Evolutionary conservation across 2,888 invertebrate species (phyloP), one percentile per base, ranked within the genome.

Genomic region (Ectobius pallidus): DNA sequence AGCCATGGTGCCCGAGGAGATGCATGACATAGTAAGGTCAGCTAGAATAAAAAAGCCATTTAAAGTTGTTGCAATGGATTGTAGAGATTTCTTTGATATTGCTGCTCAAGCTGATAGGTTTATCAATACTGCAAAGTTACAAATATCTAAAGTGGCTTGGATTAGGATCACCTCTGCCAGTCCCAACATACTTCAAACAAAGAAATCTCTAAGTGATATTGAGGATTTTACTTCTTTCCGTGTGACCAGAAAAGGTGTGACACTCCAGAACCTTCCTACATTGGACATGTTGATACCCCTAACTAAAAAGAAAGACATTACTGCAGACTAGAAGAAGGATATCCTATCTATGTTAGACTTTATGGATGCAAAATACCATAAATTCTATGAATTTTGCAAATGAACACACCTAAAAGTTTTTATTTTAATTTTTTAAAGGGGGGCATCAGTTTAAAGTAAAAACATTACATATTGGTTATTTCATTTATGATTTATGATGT

Each of bases 1-100:
- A 49, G 49, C 49, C n/a, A 49, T 49, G 49, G 49, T n/a, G n/a
- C 49, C 49, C n/a, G 55, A 55, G 22, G 55, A 55, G 4, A 55
- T 22, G 22, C 55, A 55, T 6, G 6, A 55, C 18, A 55, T 6
- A 55, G 55, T 55, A 20, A 14, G 11, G 1, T 22, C 20, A 55
- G 20, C 22, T 22, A 55, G 55, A 55, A 55, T 55, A 55, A 55
- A 55, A 20, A 55, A 55, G 6, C 3, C 20, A 18, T 55, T 55
- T 55, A 55, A 55, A 55, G 55, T 55, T 3, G 55, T 55, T 55
- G 55, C 22, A 18, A 55, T 55, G 2, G 55, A 20, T 55, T 55
- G 20, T 55, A 14, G 55, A 55, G 55, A 55, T 22, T 55, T 55
- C 30, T 55, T 22, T 55, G 55, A 55, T 55, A 3, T 55, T 55